Evolutionary conservation across 2,797 vertebrate species (phyloP).

Genomic region (Acipenser transmontanus): DNA sequence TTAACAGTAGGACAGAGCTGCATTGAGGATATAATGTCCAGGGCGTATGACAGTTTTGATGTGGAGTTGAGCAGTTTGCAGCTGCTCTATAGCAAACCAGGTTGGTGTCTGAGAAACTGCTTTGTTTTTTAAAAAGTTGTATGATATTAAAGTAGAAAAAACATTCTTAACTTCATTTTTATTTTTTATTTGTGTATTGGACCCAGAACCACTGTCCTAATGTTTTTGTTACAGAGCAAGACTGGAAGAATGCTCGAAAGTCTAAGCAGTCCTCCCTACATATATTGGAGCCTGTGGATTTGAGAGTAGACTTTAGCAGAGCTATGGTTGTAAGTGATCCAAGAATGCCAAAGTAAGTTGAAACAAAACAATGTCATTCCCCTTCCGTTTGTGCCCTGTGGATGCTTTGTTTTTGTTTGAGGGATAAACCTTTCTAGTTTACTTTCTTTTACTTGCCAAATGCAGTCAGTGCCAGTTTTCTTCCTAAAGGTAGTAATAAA

Average conservation of each 20-base stretch:
- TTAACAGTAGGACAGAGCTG: constrained; percentile 63
- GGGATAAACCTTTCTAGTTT: neutral
- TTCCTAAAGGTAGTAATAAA: neutral
- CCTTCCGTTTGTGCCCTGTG: constrained; percentile 15
- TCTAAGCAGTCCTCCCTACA: constrained; percentile 74
- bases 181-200: too few relatives aligned
- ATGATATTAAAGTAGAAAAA: neutral
- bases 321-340: constrained; percentile 90
- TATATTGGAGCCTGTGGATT: constrained; percentile 86
- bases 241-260: constrained; percentile 86
- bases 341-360: constrained; percentile 86
- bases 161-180: constrained; percentile 1
- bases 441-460: neutral
- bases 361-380: neutral
- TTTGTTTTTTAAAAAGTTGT: neutral
- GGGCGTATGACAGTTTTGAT: constrained; percentile 92
- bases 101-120: constrained; percentile 48
- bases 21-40: constrained; percentile 89
- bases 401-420: neutral
- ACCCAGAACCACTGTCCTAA: too few relatives aligned
- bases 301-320: constrained; percentile 81
- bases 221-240: constrained; percentile 59
- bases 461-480: neutral
- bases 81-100: constrained; percentile 78
- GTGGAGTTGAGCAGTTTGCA: constrained; percentile 87